These are phyloP conservation scores for Strix uralensis DNA, from an alignment of 2,113 vertebrate genomes.

Conservation along the genomic window DNA sequence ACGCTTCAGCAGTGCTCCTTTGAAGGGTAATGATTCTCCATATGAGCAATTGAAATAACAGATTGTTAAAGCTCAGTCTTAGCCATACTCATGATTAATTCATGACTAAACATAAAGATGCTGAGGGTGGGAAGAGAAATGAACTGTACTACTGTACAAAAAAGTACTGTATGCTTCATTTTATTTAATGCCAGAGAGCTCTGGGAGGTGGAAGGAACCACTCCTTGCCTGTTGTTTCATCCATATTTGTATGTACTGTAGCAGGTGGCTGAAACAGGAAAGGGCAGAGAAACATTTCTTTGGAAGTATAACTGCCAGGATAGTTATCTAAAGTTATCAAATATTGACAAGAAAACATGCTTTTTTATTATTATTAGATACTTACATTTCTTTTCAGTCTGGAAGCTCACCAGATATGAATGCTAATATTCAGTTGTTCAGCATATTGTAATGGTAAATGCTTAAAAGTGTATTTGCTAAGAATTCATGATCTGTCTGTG, in stretches of 20 bases:
- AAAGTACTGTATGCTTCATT: conserved; percentile 60
- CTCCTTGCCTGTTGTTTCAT: conserved; percentile 41
- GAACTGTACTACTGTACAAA: conserved; percentile 12
- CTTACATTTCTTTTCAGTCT: conserved; percentile 59
- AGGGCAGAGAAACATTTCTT: conserved; percentile 64
- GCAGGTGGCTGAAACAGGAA: conserved; percentile 45
- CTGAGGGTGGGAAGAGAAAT: conserved; percentile 54
- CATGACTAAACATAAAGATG: conserved; percentile 46
- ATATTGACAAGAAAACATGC: conserved; percentile 53
- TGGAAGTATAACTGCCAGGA: conserved; percentile 50
- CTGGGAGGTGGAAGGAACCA: conserved; percentile 32
- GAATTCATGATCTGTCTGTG: conserved; percentile 78
- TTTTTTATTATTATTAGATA: conserved; percentile 22
- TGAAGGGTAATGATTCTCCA: conserved; percentile 39
- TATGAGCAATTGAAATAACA: not conserved
- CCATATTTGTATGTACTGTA: conserved; percentile 46
- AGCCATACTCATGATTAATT: conserved; percentile 63
- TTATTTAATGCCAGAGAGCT: conserved; percentile 40
- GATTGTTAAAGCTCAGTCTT: conserved; percentile 52
- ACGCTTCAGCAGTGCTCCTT: conserved; percentile 62
- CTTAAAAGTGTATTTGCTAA: conserved; percentile 79
- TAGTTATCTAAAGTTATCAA: conserved; percentile 56
- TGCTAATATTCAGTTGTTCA: conserved; percentile 74
- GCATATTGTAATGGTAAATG: conserved; percentile 77
- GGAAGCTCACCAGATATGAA: conserved; percentile 75